phyloP scores from a whole-genome alignment of 2,888 invertebrate genomes.

The Agonopterix subpropinquella region DNA sequence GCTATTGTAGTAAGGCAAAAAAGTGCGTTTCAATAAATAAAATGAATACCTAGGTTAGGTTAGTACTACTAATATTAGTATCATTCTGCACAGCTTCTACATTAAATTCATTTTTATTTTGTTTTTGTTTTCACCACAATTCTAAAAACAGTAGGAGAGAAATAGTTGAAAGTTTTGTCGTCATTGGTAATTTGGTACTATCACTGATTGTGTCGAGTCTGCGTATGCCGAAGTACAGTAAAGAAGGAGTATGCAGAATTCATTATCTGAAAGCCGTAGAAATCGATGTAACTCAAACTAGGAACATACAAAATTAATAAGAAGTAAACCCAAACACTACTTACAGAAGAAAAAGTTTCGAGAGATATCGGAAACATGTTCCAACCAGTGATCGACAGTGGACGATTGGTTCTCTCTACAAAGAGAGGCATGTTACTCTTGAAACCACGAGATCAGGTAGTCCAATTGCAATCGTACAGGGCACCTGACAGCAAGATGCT shows the following conservation, averaged over 20 bases:
- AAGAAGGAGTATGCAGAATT: conserved; percentile 56
- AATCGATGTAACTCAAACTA: neutral
- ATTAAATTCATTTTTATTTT: no score
- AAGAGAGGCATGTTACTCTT: conserved; percentile 47
- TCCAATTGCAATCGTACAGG: conserved; percentile 50
- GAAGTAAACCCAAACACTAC: conserved; percentile 10
- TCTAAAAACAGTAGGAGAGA: no score
- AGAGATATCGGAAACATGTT: conserved; percentile 54
- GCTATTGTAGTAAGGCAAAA: no score
- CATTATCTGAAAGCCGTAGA: conserved; percentile 44
- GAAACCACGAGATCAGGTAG: conserved; percentile 32
- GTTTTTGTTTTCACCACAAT: no score
- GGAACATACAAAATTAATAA: neutral
- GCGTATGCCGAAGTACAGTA: conserved; percentile 48
- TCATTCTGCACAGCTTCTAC: no score
- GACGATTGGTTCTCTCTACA: conserved; percentile 39
- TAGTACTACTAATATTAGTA: no score
- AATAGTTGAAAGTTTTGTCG: no score
- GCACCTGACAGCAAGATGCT: conserved; percentile 39
- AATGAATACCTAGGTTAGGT: no score
- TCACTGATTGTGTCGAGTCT: conserved; percentile 17
- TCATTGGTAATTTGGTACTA: no score
- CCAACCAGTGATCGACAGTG: conserved; percentile 42
- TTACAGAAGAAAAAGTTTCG: conserved; percentile 50
- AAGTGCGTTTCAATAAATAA: no score